Percentiles rank a stretch among this genome's conserved stretches.
These are phyloP conservation scores for Symphodus melops DNA, from an alignment of 2,113 vertebrate genomes.

Conservation along the genomic window DNA sequence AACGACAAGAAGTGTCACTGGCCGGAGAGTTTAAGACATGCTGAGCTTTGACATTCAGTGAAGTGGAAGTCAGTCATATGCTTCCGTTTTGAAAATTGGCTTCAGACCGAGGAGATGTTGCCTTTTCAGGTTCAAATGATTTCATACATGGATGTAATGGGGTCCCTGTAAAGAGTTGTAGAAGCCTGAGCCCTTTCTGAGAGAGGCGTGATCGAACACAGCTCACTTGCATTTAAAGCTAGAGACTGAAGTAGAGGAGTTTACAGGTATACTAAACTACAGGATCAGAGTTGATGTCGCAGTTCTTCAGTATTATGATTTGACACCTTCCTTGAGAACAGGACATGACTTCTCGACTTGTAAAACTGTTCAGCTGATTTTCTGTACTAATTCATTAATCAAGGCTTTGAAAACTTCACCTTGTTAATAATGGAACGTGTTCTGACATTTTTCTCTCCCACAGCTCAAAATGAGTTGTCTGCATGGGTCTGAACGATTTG, in stretches of 20 bases:
- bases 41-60: conserved; percentile 51
- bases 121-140: conserved; percentile 55
- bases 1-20: conserved; percentile 31
- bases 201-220: no score
- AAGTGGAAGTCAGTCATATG: conserved; percentile 23
- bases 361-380: no score
- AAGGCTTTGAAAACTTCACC: neutral
- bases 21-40: conserved; percentile 25
- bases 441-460: neutral
- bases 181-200: conserved; percentile 1
- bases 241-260: no score
- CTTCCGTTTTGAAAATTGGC: conserved; percentile 9
- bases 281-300: no score
- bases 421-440: neutral
- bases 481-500: neutral
- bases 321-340: no score
- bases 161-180: conserved; percentile 29
- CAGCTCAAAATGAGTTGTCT: neutral
- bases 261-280: no score
- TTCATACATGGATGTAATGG: conserved; percentile 56
- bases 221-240: no score
- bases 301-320: no score
- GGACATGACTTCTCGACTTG: neutral
- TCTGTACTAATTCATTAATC: neutral
- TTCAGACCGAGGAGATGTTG: conserved; percentile 5